Conservation (phyloP, 1,140 invertebrate species). For the Macrotrachela quadricornifera region DNA sequence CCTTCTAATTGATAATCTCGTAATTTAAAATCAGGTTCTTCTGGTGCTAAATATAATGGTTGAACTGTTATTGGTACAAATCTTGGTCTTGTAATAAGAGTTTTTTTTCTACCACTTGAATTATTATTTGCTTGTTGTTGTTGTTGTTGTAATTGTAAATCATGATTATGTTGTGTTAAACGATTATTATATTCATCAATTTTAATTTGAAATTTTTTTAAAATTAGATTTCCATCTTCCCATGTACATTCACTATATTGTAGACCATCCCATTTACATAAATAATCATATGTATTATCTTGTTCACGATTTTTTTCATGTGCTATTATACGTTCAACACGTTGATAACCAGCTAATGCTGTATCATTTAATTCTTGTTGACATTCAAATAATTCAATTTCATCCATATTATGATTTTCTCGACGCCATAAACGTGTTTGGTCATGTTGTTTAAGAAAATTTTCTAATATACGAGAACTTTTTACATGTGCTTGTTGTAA, state of each 20-base stretch:
- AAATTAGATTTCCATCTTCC: conserved; percentile 32
- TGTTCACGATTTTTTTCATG: not conserved
- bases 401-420: conserved; percentile 61
- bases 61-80: conserved; percentile 71
- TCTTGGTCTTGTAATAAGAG: conserved; percentile 66
- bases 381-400: conserved; percentile 89
- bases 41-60: conserved; percentile 57
- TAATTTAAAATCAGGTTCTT: conserved; percentile 34
- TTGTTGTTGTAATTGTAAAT: too few relatives aligned
- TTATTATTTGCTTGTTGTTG: too few relatives aligned
- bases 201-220: conserved; percentile 18
- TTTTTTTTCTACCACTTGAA: conserved; percentile 30
- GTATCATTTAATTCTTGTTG: conserved; percentile 76
- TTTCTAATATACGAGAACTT: conserved; percentile 87
- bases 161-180: too few relatives aligned
- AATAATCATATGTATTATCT: conserved; percentile 22
- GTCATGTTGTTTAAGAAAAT: conserved; percentile 71
- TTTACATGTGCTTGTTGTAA: conserved; percentile 74
- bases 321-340: conserved; percentile 69
- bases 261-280: conserved; percentile 34
- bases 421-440: conserved; percentile 53
- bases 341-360: conserved; percentile 63
- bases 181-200: conserved; percentile 24
- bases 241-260: conserved; percentile 34
- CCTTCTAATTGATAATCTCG: conserved; percentile 36